These are phyloP conservation scores for Hydractinia symbiolongicarpus DNA, from an alignment of 30 jellyfish, hydroid and myxozoan genomes.

Conservation along the genomic window DNA sequence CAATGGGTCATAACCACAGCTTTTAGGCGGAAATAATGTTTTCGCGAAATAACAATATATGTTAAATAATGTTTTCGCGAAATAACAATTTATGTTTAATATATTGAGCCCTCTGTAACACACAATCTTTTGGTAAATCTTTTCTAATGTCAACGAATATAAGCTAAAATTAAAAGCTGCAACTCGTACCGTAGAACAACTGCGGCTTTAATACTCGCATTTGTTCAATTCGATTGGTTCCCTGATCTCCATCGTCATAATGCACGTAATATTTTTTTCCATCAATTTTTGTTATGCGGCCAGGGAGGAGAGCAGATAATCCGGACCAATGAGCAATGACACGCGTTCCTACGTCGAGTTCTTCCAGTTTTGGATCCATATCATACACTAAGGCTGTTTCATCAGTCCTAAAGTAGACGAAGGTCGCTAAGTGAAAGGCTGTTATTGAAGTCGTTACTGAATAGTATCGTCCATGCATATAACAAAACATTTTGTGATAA, in stretches of 20 bases:
- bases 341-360: conserved; percentile 71
- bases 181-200: conserved; percentile 62
- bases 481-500: too few relatives aligned
- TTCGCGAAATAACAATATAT: too few relatives aligned
- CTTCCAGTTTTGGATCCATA: conserved; percentile 89
- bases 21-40: too few relatives aligned
- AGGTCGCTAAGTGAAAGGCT: too few relatives aligned
- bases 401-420: conserved; percentile 37
- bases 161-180: not conserved
- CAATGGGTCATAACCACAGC: too few relatives aligned
- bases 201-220: conserved; percentile 92
- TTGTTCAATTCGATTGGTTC: conserved; percentile 68
- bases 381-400: conserved; percentile 75
- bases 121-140: too few relatives aligned
- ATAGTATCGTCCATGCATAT: too few relatives aligned
- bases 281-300: conserved; percentile 66
- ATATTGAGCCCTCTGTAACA: too few relatives aligned
- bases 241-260: conserved; percentile 95
- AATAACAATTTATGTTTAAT: too few relatives aligned
- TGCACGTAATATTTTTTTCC: conserved; percentile 70
- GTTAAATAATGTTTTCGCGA: too few relatives aligned
- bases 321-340: conserved; percentile 99
- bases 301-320: conserved; percentile 79
- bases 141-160: too few relatives aligned
- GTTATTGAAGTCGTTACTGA: too few relatives aligned